Evolutionary conservation across 2,888 invertebrate species (phyloP).

Genomic region (Ophraella communa): DNA sequence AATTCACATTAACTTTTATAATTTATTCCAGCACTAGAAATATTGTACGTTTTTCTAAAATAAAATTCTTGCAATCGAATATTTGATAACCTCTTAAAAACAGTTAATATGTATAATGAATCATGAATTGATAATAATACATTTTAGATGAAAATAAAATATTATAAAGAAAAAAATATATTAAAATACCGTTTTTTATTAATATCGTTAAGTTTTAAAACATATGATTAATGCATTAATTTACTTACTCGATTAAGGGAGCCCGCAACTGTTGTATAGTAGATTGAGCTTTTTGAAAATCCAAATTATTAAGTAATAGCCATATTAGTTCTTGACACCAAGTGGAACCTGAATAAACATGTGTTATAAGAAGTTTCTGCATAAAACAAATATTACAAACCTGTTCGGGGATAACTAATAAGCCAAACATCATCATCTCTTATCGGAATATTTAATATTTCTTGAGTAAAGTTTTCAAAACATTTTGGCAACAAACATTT

Average conservation of each 20-base stretch:
- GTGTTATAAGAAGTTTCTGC: neutral
- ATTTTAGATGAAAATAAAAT: no score
- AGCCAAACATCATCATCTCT: constrained; percentile 83
- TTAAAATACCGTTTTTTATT: no score
- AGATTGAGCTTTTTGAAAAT: constrained; percentile 76
- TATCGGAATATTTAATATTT: constrained; percentile 75
- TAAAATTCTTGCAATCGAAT: no score
- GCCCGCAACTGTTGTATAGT: constrained; percentile 68
- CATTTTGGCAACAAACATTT: constrained; percentile 73
- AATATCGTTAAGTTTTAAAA: no score
- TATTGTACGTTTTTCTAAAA: no score
- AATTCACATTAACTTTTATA: no score
- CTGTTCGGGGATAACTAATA: constrained; percentile 88
- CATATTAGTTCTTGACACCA: constrained; percentile 95
- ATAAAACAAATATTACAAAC: constrained; percentile 60
- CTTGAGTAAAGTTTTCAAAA: constrained; percentile 71
- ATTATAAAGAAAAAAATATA: no score
- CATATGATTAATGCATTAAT: no score
- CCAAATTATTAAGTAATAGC: constrained; percentile 81
- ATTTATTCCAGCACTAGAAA: no score
- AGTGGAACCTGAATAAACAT: constrained; percentile 72
- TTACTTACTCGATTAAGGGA: constrained; percentile 72
- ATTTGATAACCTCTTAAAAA: no score
- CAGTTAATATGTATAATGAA: no score
- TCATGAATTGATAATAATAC: no score